These are phyloP conservation scores for Nycticorax nycticorax DNA, from an alignment of 2,113 vertebrate genomes.

Conservation along the genomic window DNA sequence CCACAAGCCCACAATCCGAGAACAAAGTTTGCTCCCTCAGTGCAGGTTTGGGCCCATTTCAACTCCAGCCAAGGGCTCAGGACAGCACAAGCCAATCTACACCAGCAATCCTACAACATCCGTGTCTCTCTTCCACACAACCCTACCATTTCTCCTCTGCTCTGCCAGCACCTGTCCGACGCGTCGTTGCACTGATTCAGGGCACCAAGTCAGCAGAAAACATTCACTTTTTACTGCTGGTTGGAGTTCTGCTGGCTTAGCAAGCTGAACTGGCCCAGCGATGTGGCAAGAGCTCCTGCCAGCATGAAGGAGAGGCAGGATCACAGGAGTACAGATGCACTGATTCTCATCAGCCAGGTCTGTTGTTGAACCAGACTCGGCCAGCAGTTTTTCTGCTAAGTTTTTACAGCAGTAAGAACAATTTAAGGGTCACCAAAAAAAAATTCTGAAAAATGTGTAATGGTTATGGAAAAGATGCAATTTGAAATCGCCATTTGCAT, in stretches of 20 bases:
- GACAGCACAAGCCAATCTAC: not conserved
- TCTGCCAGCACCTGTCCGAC: not conserved
- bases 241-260: not conserved
- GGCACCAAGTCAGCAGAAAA: not conserved
- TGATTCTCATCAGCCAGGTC: not conserved
- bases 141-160: not conserved
- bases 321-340: not conserved
- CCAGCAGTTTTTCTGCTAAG: not conserved
- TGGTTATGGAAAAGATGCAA: not conserved
- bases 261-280: not conserved
- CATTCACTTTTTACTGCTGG: not conserved
- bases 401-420: not conserved
- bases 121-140: not conserved
- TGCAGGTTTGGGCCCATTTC: not conserved
- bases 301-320: not conserved
- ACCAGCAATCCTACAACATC: not conserved
- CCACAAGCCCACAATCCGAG: not conserved
- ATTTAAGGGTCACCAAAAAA: not conserved
- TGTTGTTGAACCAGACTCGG: not conserved
- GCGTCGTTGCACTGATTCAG: accelerated
- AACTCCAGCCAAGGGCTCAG: not conserved
- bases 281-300: not conserved
- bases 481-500: not conserved
- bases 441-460: no score
- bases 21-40: not conserved